Evolutionary conservation across 2,797 vertebrate species (phyloP), one percentile per base, ranked within the genome.

Genomic region (Mionectes olivaceus): DNA sequence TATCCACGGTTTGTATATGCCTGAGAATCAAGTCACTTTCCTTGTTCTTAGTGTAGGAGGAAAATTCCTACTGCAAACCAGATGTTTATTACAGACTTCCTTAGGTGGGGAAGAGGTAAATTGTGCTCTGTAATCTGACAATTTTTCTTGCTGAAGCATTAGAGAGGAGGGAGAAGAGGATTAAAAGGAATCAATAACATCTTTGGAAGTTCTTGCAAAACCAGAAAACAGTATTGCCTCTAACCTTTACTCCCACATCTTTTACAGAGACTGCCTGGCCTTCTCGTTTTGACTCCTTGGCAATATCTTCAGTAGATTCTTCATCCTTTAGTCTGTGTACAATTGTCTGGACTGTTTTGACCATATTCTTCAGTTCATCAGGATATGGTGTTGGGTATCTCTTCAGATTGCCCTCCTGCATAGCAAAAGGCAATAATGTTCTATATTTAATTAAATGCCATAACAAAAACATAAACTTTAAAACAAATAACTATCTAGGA

Each of bases 361-460:
- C 99, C 99, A 99, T 99, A 98, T 99, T 99, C 97, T 99, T 99
- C 97, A 99, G 97, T 96, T 99, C 99, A 76, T 99, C 99, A 21
- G 99, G 99, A 95, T 99, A 99, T 2, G 99, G 99, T 9, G 99
- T 99, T 41, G 99, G 99, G 61, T 99, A 99, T 61, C 99, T 99
- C 97, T 99, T 99, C 97, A 99, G 98, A 97, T 99, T 99, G 49
- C 99, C 99, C 96, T 99, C 99, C 99, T 99, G 91, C 23, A 57
- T 23, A 64, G 74, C 8, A 90, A 83, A 67, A 65, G 83, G 17
- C 13, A 73, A 1, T 43, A 68, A 41, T 12, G 5, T 50, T 67
- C 41, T 41, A 35, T 15, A 59, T 67, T 80, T 67, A 79, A 39
- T 63, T 79, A 86, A 69, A 85, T 30, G 15, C 16, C 8, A 11